Base-by-base conservation (phyloP, 2,797 vertebrate species). In the Caiman crocodilus region DNA sequence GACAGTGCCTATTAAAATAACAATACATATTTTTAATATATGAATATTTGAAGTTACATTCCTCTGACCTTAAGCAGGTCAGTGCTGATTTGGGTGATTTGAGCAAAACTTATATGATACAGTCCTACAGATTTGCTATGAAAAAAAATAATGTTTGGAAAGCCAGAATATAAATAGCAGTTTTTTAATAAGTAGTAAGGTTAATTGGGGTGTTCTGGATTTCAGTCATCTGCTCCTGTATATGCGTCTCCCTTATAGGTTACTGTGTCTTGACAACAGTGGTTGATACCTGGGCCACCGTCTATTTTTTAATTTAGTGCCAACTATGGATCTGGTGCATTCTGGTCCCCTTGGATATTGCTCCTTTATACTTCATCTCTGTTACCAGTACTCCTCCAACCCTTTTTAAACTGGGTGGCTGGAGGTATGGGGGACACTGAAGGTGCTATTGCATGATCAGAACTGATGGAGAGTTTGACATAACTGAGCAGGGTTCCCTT, bases 1-100 rank as follows among this genome's bases (percentile, higher is more conserved):
- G 96, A 97, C 93, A 96, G 94, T 97, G 89, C 95, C 97, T 96
- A 98, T 98, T 98, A 98, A 97, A 98, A 97, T 97, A 97, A 97
- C 97, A 98, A 98, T 98, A 80, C 94, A 86, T 91, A 92, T 96
- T 97, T 97, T 96, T 97, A 97, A 97, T 97, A 91, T 97, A 96
- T 96, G 84, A 95, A 92, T 96, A 94, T 97, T 97, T 98, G 97
- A 97, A 98, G 97, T 96, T 97, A 93, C 96, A 71, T 96, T 97
- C 88, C 80, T 84, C 82, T 96, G 96, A 96, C 97, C 97, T 96
- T 95, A 97, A 94, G 94, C 95, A 97, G 88, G 86, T 87, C 84
- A 94, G 64, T 94, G 95, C 95, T 96, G 94, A 96, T 96, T 94
- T 93, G 94, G 90, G 94, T 95, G 91, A 90, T 96, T 93, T 67